Percentiles rank a stretch among this genome's conserved stretches.
phyloP scores from a whole-genome alignment of 2,113 vertebrate genomes.

The Pholis gunnellus region DNA sequence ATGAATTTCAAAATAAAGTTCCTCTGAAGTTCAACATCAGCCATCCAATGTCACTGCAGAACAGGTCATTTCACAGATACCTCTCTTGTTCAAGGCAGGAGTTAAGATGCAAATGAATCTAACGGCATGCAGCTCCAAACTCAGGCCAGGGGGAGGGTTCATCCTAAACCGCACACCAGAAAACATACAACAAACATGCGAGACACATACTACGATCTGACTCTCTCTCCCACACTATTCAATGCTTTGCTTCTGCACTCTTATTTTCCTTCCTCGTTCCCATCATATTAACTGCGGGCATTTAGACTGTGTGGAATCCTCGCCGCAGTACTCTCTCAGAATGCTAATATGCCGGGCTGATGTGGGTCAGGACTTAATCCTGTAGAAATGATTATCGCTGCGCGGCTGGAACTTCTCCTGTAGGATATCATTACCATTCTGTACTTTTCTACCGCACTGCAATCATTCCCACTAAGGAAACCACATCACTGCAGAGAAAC shows the following conservation, averaged over 20 bases:
- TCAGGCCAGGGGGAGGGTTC: background rate
- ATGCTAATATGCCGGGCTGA: slow-evolving; percentile 79
- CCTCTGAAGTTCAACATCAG: slow-evolving; percentile 31
- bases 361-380: slow-evolving; percentile 84
- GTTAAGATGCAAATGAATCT: slow-evolving; percentile 51
- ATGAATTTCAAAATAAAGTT: slow-evolving; percentile 46
- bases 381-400: slow-evolving; percentile 82
- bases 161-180: background rate
- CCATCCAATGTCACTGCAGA: slow-evolving; percentile 7
- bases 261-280: slow-evolving; percentile 47
- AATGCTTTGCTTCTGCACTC: slow-evolving; percentile 25
- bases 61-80: slow-evolving; percentile 23
- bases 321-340: slow-evolving; percentile 72
- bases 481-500: slow-evolving; percentile 50
- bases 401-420: slow-evolving; percentile 77
- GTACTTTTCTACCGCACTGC: slow-evolving; percentile 68
- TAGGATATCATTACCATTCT: slow-evolving; percentile 78
- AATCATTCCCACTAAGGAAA: slow-evolving; percentile 53
- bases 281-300: slow-evolving; percentile 58
- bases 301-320: slow-evolving; percentile 71
- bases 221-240: slow-evolving; percentile 40
- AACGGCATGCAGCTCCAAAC: slow-evolving; percentile 3
- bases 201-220: slow-evolving; percentile 5
- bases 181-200: slow-evolving; percentile 33
- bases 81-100: slow-evolving; percentile 17